A percentile compares a stretch with the other conserved stretches of the same genome.
These are phyloP conservation scores for Atrina japonica DNA, from an alignment of 2,888 invertebrate genomes.

Conservation along the genomic window DNA sequence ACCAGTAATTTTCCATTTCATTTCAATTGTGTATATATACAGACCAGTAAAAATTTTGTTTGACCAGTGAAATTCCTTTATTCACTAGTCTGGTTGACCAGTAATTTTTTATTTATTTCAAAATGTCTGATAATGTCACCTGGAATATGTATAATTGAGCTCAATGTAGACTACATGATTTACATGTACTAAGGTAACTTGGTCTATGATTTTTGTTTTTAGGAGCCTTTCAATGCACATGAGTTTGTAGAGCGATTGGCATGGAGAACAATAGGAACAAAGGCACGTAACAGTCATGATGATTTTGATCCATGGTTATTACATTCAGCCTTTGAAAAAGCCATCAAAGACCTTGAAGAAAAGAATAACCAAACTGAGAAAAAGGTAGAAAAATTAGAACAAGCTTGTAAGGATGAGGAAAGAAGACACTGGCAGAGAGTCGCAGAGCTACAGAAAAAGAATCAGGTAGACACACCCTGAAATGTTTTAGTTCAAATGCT, in stretches of 20 bases:
- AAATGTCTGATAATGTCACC: too few relatives aligned
- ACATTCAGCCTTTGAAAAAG: slow-evolving; percentile 95
- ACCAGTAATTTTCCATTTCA: too few relatives aligned
- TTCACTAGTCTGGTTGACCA: too few relatives aligned
- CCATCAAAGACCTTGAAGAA: slow-evolving; percentile 84
- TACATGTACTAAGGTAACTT: background rate
- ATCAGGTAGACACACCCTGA: slow-evolving; percentile 83
- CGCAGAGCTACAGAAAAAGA: slow-evolving; percentile 87
- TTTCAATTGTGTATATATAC: too few relatives aligned
- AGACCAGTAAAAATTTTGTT: too few relatives aligned
- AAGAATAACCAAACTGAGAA: slow-evolving; percentile 73
- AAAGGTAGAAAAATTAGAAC: slow-evolving; percentile 84
- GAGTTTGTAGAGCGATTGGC: slow-evolving; percentile 98
- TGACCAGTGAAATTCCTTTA: too few relatives aligned
- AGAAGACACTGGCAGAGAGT: slow-evolving; percentile 90
- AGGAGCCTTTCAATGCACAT: slow-evolving; percentile 98
- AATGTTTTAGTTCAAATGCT: background rate
- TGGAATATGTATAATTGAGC: too few relatives aligned
- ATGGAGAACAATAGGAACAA: slow-evolving; percentile 92
- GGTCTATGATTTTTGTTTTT: slow-evolving; percentile 53
- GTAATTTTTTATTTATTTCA: too few relatives aligned
- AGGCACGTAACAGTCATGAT: slow-evolving; percentile 85
- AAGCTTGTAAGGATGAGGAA: slow-evolving; percentile 92
- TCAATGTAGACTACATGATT: too few relatives aligned
- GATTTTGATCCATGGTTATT: slow-evolving; percentile 92